Conservation (phyloP, 2,113 vertebrate species). For the Redunca redunca region DNA sequence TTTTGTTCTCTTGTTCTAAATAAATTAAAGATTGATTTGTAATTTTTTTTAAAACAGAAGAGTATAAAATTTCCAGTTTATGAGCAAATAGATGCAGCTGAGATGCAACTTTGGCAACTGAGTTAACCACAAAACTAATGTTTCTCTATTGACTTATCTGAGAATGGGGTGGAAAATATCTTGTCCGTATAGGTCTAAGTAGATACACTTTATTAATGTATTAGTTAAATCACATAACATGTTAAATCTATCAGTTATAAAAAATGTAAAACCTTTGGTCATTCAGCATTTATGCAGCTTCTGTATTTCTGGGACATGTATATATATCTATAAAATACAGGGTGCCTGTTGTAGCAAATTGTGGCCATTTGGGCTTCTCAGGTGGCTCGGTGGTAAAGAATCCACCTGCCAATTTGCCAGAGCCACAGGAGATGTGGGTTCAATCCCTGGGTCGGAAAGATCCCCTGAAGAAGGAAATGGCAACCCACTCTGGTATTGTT, state of each 20-base stretch:
- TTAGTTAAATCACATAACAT: conserved; percentile 12
- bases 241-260: neutral
- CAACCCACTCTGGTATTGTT: neutral
- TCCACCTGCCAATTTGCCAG: neutral
- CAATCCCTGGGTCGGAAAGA: neutral
- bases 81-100: neutral
- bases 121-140: neutral
- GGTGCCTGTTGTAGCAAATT: neutral
- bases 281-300: neutral
- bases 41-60: neutral
- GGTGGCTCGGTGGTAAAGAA: neutral
- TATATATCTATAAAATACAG: neutral
- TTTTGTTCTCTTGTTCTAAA: conserved; percentile 29
- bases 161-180: neutral
- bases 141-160: neutral
- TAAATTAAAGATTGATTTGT: conserved; percentile 17
- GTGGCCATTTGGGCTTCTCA: neutral
- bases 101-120: neutral
- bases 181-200: neutral
- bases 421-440: neutral
- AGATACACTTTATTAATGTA: neutral
- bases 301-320: neutral
- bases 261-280: neutral
- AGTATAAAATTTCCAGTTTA: conserved; percentile 19
- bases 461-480: neutral